Evolutionary conservation across 2,888 invertebrate genomes (phyloP).

Genomic region (Cerceris rybyensis): DNA sequence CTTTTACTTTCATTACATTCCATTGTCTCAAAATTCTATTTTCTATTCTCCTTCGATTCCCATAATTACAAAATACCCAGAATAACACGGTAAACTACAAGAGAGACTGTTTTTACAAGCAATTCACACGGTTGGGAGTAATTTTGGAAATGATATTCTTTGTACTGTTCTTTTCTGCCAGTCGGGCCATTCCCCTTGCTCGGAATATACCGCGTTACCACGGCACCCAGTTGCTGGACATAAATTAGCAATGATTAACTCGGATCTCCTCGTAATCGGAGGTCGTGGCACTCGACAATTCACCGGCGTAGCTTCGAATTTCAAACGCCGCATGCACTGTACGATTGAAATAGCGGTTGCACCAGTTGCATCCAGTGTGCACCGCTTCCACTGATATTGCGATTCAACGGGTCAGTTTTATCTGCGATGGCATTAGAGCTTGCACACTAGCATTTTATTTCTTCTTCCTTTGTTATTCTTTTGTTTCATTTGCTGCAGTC

Average conservation of each 20-base stretch:
- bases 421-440: background rate
- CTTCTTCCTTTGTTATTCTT: background rate
- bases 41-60: too few species aligned
- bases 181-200: conserved; percentile 32
- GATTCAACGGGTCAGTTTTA: conserved; percentile 17
- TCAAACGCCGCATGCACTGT: conserved; percentile 2
- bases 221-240: conserved; percentile 26
- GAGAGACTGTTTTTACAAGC: too few species aligned
- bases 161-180: conserved; percentile 26
- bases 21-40: too few species aligned
- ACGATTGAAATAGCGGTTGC: background rate
- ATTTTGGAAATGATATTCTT: conserved; percentile 38
- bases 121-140: too few species aligned
- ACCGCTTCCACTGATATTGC: conserved; percentile 19
- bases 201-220: conserved; percentile 18
- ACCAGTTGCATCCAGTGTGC: conserved; percentile 13
- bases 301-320: conserved; percentile 40
- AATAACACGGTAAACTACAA: too few species aligned
- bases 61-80: too few species aligned
- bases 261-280: conserved; percentile 55
- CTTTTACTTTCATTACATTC: too few species aligned
- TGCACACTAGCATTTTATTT: background rate
- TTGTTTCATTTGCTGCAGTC: background rate
- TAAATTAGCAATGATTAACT: conserved; percentile 67
- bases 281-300: conserved; percentile 42